These are phyloP conservation scores for Lochmaea capreae DNA, from an alignment of 2,888 invertebrate species.

Conservation along the genomic window DNA sequence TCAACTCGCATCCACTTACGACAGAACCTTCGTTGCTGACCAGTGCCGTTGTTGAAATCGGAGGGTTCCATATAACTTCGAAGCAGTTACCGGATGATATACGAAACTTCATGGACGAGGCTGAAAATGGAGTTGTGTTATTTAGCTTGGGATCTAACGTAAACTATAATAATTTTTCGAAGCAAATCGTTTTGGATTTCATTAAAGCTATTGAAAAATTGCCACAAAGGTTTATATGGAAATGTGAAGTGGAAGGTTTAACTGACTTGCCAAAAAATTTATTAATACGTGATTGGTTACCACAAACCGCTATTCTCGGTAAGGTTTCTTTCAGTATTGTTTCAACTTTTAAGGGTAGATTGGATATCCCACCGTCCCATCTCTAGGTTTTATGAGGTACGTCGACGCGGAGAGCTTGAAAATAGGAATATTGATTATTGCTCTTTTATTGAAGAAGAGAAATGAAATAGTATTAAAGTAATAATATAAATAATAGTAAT, in stretches of 20 bases:
- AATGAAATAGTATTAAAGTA: too few species aligned
- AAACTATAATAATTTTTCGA: conserved; percentile 56
- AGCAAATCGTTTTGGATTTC: conserved; percentile 55
- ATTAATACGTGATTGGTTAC: conserved; percentile 73
- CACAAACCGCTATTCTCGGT: conserved; percentile 66
- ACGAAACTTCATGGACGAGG: conserved; percentile 58
- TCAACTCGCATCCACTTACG: conserved; percentile 67
- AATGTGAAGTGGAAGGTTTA: conserved; percentile 60
- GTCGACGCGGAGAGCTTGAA: too few species aligned
- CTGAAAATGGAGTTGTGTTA: conserved; percentile 61
- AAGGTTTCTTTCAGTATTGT: conserved; percentile 1
- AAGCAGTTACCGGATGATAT: conserved; percentile 55
- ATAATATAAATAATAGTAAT: too few species aligned
- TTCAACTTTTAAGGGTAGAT: too few species aligned
- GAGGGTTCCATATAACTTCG: conserved; percentile 66
- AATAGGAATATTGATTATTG: too few species aligned
- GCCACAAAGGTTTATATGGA: conserved; percentile 65
- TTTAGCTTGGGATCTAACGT: conserved; percentile 65
- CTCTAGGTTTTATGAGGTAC: too few species aligned
- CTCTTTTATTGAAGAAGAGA: too few species aligned
- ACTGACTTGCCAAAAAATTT: conserved; percentile 58
- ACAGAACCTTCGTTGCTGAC: conserved; percentile 66
- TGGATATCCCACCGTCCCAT: too few species aligned
- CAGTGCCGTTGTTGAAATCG: conserved; percentile 70
- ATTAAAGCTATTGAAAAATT: conserved; percentile 59